Percentiles rank a stretch among this genome's conserved stretches.
Evolutionary conservation across 2,797 vertebrate genomes (phyloP).

Genomic region (Lindbergichthys nudifrons): DNA sequence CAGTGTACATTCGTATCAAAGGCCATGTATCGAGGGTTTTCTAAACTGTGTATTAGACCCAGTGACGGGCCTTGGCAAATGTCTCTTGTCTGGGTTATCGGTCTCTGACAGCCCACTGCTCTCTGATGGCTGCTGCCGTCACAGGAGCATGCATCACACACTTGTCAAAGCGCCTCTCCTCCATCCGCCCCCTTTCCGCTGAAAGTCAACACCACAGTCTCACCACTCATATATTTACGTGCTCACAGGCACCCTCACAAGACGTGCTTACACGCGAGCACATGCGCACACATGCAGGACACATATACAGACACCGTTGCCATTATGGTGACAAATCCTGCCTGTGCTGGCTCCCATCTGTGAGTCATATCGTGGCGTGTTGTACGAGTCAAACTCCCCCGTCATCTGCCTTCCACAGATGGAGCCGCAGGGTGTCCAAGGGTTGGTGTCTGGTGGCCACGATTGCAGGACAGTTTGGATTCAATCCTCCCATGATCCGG

Average conservation of each 20-base stretch:
- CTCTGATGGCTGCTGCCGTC: constrained; percentile 77
- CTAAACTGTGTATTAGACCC: constrained; percentile 50
- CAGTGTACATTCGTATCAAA: constrained; percentile 35
- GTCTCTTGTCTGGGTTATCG: constrained; percentile 70
- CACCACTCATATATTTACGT: constrained; percentile 70
- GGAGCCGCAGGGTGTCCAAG: constrained; percentile 62
- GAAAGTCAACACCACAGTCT: constrained; percentile 72
- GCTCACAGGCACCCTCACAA: constrained; percentile 58
- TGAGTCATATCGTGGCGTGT: constrained; percentile 74
- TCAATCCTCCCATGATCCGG: constrained; percentile 18
- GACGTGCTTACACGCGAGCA: constrained; percentile 41
- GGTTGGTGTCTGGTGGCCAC: constrained; percentile 64
- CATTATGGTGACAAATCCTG: constrained; percentile 82
- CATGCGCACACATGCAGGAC: constrained; percentile 42
- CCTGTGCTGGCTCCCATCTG: constrained; percentile 78
- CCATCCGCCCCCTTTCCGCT: constrained; percentile 74
- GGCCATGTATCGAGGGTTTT: constrained; percentile 12
- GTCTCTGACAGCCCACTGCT: constrained; percentile 69
- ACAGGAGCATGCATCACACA: constrained; percentile 79
- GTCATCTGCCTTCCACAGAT: constrained; percentile 80
- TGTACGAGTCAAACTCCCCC: constrained; percentile 77
- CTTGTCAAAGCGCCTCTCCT: constrained; percentile 79
- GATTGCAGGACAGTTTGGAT: constrained; percentile 41
- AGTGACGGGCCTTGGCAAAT: constrained; percentile 56
- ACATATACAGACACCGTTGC: constrained; percentile 63